These are phyloP conservation scores for Aleadryas rufinucha DNA, from an alignment of 2,113 vertebrate genomes.

Conservation along the genomic window DNA sequence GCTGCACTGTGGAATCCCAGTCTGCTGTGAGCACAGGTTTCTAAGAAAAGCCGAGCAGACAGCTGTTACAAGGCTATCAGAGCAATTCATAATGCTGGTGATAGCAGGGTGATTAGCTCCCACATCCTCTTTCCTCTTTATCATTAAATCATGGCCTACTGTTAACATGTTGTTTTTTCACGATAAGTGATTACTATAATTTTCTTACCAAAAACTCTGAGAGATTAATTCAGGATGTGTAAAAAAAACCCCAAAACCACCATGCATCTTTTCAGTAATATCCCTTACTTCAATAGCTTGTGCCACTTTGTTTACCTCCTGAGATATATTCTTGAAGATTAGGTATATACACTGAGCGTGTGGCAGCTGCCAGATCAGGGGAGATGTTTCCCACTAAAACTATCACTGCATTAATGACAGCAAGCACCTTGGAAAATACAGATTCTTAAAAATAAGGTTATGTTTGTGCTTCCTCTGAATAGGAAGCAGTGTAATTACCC, in stretches of 20 bases:
- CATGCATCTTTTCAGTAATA: neutral
- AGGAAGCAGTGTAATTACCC: neutral
- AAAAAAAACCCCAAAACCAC: neutral
- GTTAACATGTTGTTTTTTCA: conserved; percentile 10
- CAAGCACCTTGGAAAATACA: neutral
- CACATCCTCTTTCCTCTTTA: neutral
- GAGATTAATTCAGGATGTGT: neutral
- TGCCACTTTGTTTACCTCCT: conserved; percentile 14
- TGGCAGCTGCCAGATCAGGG: neutral
- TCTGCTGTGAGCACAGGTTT: neutral
- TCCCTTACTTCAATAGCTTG: neutral
- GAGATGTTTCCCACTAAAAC: neutral
- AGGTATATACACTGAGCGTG: neutral
- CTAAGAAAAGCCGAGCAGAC: neutral
- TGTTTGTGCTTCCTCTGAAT: neutral
- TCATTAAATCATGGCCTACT: neutral
- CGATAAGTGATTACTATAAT: neutral
- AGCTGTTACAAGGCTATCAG: neutral
- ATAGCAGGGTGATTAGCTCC: neutral
- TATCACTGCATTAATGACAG: neutral
- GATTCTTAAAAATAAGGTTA: neutral
- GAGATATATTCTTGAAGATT: neutral
- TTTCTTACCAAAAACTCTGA: neutral
- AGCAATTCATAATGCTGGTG: neutral
- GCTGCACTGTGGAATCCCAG: conserved; percentile 12